phyloP scores from a whole-genome alignment of 1,140 invertebrate genomes.

The Marisa cornuarietis region DNA sequence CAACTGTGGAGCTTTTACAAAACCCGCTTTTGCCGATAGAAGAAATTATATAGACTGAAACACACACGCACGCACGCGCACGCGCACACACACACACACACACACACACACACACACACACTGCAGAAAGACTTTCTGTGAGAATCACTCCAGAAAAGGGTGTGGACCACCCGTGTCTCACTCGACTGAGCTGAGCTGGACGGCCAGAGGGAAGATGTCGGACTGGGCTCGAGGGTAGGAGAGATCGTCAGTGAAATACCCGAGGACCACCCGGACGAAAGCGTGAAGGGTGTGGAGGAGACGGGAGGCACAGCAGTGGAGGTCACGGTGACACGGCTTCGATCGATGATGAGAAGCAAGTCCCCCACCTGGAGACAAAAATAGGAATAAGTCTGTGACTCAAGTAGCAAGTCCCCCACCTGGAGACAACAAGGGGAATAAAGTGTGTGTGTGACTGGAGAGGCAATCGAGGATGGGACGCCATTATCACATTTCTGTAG shows the following conservation, averaged over 20 bases:
- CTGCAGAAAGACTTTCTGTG: background rate
- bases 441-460: background rate
- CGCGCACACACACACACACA: conserved; percentile 3
- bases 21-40: too few species aligned
- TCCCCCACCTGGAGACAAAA: conserved; percentile 4
- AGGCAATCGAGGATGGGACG: background rate
- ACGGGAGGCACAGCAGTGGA: background rate
- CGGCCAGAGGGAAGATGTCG: background rate
- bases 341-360: conserved; percentile 10
- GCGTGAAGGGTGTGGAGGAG: background rate
- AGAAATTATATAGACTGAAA: too few species aligned
- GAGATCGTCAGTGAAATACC: background rate
- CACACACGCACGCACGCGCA: background rate
- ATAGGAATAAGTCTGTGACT: background rate
- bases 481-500: background rate
- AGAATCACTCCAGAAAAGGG: background rate
- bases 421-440: background rate
- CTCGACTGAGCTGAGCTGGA: background rate
- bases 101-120: conserved; percentile 10
- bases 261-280: background rate
- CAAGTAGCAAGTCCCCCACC: conserved; percentile 10
- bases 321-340: background rate
- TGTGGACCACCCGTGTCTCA: background rate
- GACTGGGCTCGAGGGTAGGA: conserved; percentile 3
- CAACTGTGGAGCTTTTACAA: too few species aligned